Evolutionary conservation across 2,797 vertebrate genomes (phyloP), one percentile per base, ranked within the genome.

Genomic region (Lemur catta): DNA sequence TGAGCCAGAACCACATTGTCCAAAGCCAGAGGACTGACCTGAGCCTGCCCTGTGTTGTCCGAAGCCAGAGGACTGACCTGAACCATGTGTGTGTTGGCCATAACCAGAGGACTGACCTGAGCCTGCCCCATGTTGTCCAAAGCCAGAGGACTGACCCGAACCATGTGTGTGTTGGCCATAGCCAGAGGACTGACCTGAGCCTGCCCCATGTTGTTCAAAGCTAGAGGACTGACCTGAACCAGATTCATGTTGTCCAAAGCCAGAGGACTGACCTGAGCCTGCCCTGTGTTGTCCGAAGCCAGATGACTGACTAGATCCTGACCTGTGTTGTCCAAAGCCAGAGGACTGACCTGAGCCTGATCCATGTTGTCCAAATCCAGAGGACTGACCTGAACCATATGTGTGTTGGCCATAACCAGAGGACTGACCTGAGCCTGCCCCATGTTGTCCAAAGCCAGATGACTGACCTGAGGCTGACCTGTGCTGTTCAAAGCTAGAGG

Each of bases 41-140:
- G 91, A 78, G 0, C 50, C 1, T 8, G 55, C 75, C 1, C 35
- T 6, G 1, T 65, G 84, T n/a, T 93, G 85, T 6, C 41, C 75
- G 52, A 1, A 65, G 22, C 52, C 38, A 28, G 46, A 46, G 2
- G 74, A 63, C 1, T 84, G 38, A 28, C 50, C 4, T 15, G 81
- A 50, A 0, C 33, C 3, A 0, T 92, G 69, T 2, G n/a, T n/a
- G n/a, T n/a, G n/a, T n/a, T 91, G 72, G 0, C 48, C 8, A 26
- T 0, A 71, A 1, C 61, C n/a, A 28, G 46, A 46, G 2, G 74
- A 63, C 1, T 84, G 38, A 28, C 50, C 4, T 15, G 81, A 50
- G 0, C 33, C 3, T 50, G 43, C 76, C 0, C n/a, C 72, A 17
- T 22, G 28, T 2, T 72, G 52, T 0, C 82, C 52, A 61, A 6